Evolutionary conservation across 2,888 invertebrate species (phyloP).

Genomic region (Auanema sp.): DNA sequence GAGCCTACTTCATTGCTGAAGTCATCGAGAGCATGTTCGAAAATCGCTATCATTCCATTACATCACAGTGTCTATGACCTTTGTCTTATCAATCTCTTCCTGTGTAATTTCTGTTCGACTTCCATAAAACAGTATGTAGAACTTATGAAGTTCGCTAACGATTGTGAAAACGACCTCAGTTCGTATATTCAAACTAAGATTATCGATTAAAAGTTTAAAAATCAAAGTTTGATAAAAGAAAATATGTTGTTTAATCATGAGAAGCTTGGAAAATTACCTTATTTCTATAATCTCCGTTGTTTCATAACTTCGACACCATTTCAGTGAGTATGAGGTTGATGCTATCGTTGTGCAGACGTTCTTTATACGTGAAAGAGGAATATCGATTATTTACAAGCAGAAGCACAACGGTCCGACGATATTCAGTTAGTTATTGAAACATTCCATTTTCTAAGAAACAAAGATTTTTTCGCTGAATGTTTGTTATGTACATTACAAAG

Average conservation of each 20-base stretch:
- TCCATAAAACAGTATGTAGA: background rate
- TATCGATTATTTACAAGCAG: too few species aligned
- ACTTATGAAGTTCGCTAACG: background rate
- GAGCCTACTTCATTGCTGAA: constrained; percentile 18
- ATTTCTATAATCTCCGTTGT: background rate
- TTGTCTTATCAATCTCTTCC: too few species aligned
- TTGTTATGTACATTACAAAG: too few species aligned
- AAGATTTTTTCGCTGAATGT: too few species aligned
- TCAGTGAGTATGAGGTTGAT: background rate
- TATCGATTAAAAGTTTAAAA: background rate
- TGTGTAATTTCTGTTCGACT: constrained; percentile 2
- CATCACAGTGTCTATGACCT: background rate
- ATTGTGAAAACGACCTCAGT: background rate
- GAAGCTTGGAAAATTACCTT: background rate
- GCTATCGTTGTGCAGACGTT: too few species aligned
- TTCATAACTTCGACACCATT: background rate
- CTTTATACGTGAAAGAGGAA: too few species aligned
- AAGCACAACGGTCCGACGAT: too few species aligned
- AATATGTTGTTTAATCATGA: background rate
- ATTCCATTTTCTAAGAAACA: too few species aligned
- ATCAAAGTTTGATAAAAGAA: background rate
- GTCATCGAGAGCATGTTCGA: constrained; percentile 18
- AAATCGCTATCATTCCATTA: constrained; percentile 1
- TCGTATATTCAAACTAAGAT: background rate
- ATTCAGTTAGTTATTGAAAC: too few species aligned